Percentiles rank a stretch among this genome's conserved stretches.
Conservation (phyloP, 2,888 invertebrate species). For the Argyresthia goedartella region DNA sequence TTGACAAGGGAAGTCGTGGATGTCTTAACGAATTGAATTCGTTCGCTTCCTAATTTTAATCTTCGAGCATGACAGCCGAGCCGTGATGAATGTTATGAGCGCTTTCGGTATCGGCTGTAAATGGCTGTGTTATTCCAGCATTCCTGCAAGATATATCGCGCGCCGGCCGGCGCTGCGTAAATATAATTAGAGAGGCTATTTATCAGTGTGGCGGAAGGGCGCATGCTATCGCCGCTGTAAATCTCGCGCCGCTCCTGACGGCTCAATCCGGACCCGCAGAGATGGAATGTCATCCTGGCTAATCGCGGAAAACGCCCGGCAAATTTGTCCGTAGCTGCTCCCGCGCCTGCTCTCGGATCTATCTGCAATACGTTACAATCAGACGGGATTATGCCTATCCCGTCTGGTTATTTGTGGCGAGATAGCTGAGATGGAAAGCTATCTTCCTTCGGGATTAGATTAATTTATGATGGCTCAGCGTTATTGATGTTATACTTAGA, state of each 20-base stretch:
- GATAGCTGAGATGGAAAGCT: conserved; percentile 22
- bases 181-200: conserved; percentile 68
- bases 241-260: conserved; percentile 52
- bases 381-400: conserved; percentile 22
- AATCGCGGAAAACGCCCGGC: conserved; percentile 20
- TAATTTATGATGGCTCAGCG: conserved; percentile 27
- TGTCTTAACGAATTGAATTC: conserved; percentile 30
- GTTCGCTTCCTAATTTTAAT: conserved; percentile 41
- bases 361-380: conserved; percentile 40
- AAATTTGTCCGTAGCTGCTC: conserved; percentile 29
- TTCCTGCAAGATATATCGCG: conserved; percentile 56
- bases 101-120: conserved; percentile 35
- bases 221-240: conserved; percentile 56
- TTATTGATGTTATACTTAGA: conserved; percentile 22
- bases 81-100: conserved; percentile 37
- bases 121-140: conserved; percentile 49
- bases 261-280: conserved; percentile 54
- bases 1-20: conserved; percentile 17
- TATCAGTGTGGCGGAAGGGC: conserved; percentile 65
- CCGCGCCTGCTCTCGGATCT: conserved; percentile 9
- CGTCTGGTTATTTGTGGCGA: conserved; percentile 24
- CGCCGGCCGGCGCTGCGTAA: conserved; percentile 61
- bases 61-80: conserved; percentile 37
- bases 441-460: conserved; percentile 33
- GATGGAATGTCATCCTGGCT: conserved; percentile 35